phyloP scores from a whole-genome alignment of 1,140 invertebrate genomes.

The Aporrectodea caliginosa region DNA sequence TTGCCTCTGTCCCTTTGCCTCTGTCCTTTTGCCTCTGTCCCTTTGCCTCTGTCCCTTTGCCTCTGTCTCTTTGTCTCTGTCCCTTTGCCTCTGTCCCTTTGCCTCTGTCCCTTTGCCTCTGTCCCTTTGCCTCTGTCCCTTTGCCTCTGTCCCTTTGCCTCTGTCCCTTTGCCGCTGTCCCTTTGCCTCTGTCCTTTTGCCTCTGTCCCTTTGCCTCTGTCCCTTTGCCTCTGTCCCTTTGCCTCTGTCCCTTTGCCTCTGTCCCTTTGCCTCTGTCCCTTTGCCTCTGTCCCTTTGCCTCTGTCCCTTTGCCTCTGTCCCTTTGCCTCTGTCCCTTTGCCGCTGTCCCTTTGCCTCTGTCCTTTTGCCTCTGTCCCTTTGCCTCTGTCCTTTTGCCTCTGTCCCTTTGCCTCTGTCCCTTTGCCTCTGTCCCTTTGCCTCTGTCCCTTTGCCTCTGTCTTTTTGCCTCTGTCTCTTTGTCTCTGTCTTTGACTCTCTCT shows the following conservation, averaged over 20 bases:
- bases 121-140: neutral
- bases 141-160: neutral
- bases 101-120: neutral
- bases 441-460: neutral
- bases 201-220: too few species aligned
- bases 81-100: neutral
- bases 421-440: neutral
- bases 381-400: neutral
- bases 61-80: too few species aligned
- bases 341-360: too few species aligned
- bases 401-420: neutral
- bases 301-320: neutral
- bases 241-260: neutral
- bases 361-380: too few species aligned
- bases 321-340: neutral
- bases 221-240: neutral
- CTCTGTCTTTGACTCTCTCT: neutral
- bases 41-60: too few species aligned
- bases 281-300: neutral
- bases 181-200: too few species aligned
- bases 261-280: neutral
- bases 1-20: neutral
- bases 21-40: neutral
- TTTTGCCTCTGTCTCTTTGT: neutral
- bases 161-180: neutral